phyloP scores from a whole-genome alignment of 2,113 vertebrate species.

The Peromyscus polionotus region DNA sequence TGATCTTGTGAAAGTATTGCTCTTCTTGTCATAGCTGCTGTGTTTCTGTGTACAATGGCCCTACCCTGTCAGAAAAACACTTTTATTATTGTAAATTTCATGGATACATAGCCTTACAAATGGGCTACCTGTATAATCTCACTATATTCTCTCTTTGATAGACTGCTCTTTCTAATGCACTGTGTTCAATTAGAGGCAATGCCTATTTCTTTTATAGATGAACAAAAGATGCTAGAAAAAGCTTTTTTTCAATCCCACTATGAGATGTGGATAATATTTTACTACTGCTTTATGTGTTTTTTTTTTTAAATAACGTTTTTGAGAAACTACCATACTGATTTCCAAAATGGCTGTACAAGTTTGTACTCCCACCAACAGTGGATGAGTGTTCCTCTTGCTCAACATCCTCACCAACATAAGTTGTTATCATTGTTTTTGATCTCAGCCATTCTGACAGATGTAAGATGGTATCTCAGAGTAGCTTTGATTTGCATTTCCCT shows the following conservation, averaged over 20 bases:
- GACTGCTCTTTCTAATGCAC: background rate
- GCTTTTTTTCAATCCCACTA: background rate
- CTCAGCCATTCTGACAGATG: no score
- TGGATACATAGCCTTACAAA: background rate
- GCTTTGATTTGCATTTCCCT: no score
- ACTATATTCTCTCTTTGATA: background rate
- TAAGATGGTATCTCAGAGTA: no score
- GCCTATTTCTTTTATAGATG: background rate
- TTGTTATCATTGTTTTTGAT: no score
- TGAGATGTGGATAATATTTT: background rate
- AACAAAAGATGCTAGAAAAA: background rate
- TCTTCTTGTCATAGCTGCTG: no score
- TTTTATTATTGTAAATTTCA: background rate
- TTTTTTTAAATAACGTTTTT: background rate
- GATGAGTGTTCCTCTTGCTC: no score
- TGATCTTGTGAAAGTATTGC: background rate
- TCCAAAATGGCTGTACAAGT: no score
- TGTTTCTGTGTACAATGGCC: background rate
- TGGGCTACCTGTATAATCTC: background rate
- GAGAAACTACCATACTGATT: background rate
- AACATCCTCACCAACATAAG: no score
- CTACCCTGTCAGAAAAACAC: no score
- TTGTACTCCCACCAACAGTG: no score
- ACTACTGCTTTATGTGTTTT: background rate
- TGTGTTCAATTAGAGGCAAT: background rate